Evolutionary conservation across 2,797 vertebrate species (phyloP), one percentile per base, ranked within the genome.

Genomic region (Falco biarmicus): DNA sequence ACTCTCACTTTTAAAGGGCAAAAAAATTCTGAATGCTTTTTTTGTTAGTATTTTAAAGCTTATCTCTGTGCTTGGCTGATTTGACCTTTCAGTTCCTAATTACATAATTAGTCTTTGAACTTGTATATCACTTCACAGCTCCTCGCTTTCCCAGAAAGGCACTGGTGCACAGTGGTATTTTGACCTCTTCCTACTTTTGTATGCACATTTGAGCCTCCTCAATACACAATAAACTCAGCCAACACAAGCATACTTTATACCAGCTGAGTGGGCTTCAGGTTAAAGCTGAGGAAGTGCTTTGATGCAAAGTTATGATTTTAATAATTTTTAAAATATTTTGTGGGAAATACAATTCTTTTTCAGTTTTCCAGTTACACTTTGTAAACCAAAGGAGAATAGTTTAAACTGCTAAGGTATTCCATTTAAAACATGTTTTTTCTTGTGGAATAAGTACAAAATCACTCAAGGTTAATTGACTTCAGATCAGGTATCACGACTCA

Each of bases 121-220:
- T 78, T 77, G 41, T n/a, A 59, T 96, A 64, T 97, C 81, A 69
- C 65, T 93, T 95, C 89, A 94, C 87, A 93, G 47, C 81, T 95
- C 96, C 95, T 97, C 39, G 12, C 34, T 97, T 97, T 97, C 92
- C 88, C 95, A 97, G 90, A 97, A 97, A 96, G 47, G 45, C 48
- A 65, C 63, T 95, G 88, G 71, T 94, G 50, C 75, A 89, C 65
- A 59, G 50, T 95, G 94, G 94, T 84, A 94, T 98, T 98, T 98
- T 97, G 88, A 96, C 96, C 94, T 96, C 95, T 98, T 98, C 97
- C 97, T 97, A 96, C 96, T 81, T 98, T 98, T 98, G 96, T 98
- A 73, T 86, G 82, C 54, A 89, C 57, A 87, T 59, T 96, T 96
- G 32, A 89, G 82, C 95, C 68, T 94, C 68, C 91, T 96, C n/a